Evolutionary conservation across 2,113 vertebrate species (phyloP).

Genomic region (Brachypteracias leptosomus): DNA sequence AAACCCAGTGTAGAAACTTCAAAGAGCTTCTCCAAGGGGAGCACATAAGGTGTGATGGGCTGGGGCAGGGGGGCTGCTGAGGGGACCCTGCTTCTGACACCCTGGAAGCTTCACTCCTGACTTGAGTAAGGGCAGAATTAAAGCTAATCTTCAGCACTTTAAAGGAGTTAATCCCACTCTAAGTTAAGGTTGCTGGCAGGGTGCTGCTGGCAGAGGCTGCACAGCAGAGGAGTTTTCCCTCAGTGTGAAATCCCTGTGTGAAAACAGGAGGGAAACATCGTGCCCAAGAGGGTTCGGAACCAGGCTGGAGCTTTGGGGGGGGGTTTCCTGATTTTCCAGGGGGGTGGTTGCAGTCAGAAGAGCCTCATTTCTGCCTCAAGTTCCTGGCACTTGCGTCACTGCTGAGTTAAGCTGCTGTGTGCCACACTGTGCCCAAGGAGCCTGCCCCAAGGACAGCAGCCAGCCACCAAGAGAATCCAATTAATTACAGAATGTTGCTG

Average conservation of each 20-base stretch:
- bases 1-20: background rate
- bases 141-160: background rate
- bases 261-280: background rate
- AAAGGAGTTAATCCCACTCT: background rate
- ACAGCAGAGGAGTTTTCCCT: background rate
- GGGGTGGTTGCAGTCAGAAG: background rate
- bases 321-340: background rate
- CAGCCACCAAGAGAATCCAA: background rate
- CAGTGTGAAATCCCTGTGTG: accelerated
- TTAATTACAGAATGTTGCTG: background rate
- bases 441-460: background rate
- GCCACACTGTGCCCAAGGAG: background rate
- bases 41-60: background rate
- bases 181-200: background rate
- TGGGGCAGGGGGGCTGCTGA: background rate
- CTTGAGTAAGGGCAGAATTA: background rate
- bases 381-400: background rate
- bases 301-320: background rate
- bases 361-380: background rate
- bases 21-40: background rate
- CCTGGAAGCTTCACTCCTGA: background rate
- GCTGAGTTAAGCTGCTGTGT: background rate
- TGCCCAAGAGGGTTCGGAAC: background rate
- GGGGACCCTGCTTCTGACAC: background rate
- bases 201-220: background rate